phyloP scores from a whole-genome alignment of 2,888 invertebrate genomes.

The Macrosiphum euphorbiae region DNA sequence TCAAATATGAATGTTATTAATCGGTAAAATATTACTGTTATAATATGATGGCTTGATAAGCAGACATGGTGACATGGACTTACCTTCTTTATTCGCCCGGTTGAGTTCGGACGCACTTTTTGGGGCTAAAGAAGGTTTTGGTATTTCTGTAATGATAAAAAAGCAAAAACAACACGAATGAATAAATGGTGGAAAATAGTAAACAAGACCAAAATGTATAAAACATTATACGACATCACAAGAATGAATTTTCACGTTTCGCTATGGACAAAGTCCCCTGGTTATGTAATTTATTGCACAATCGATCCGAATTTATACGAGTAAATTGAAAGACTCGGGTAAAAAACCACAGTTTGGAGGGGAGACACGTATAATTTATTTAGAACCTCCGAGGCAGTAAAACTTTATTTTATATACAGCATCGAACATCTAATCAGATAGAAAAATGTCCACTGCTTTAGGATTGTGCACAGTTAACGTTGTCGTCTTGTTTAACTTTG shows the following conservation, averaged over 20 bases:
- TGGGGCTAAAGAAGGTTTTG: slow-evolving; percentile 87
- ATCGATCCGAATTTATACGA: slow-evolving; percentile 36
- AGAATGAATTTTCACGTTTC: slow-evolving; percentile 39
- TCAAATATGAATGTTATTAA: neutral
- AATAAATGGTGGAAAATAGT: slow-evolving; percentile 21
- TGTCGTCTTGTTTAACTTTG: slow-evolving; percentile 36
- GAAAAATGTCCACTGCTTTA: neutral
- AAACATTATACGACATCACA: slow-evolving; percentile 38
- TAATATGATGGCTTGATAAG: neutral
- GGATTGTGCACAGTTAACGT: neutral
- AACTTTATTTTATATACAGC: slow-evolving; percentile 31
- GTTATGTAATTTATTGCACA: slow-evolving; percentile 45
- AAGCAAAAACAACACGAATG: slow-evolving; percentile 67
- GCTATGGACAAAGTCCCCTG: slow-evolving; percentile 24
- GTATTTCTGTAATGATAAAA: slow-evolving; percentile 78
- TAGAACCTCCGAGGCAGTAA: slow-evolving; percentile 27
- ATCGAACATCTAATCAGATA: slow-evolving; percentile 26
- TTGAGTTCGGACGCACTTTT: slow-evolving; percentile 86
- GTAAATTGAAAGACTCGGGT: slow-evolving; percentile 16
- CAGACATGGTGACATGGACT: slow-evolving; percentile 69
- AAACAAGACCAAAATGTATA: slow-evolving; percentile 26
- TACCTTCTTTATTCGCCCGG: slow-evolving; percentile 82
- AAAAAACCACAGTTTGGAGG: neutral
- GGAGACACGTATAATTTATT: slow-evolving; percentile 29
- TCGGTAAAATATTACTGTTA: neutral